Conservation (phyloP, 2,888 invertebrate species). For the Pachliopta kotzebuea region DNA sequence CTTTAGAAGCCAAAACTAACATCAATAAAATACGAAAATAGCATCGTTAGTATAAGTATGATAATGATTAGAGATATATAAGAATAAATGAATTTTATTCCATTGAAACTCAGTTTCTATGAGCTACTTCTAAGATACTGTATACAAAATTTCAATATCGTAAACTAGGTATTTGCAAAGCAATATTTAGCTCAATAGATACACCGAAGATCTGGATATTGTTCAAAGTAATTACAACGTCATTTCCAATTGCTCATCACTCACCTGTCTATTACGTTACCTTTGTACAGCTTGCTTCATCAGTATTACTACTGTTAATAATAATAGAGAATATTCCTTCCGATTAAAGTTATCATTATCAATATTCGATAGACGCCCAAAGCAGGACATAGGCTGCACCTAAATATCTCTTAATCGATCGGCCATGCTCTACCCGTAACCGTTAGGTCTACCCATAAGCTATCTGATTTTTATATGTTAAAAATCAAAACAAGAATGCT, state of each 20-base stretch:
- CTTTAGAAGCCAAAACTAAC: not conserved
- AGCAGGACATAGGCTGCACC: too few relatives aligned
- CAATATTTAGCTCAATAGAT: constrained; percentile 1
- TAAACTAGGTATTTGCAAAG: not conserved
- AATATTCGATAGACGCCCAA: not conserved
- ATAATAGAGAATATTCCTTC: not conserved
- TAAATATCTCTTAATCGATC: too few relatives aligned
- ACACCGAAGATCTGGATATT: constrained; percentile 1
- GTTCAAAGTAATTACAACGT: constrained; percentile 9
- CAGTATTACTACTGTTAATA: not conserved
- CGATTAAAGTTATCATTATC: not conserved
- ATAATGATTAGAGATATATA: not conserved
- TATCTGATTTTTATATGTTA: too few relatives aligned
- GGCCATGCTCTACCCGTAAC: too few relatives aligned
- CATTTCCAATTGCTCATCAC: constrained; percentile 3
- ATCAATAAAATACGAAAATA: not conserved
- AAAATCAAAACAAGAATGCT: too few relatives aligned
- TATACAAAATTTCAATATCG: not conserved
- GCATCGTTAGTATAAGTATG: not conserved
- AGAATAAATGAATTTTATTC: not conserved
- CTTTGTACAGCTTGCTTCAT: not conserved
- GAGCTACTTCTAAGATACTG: not conserved
- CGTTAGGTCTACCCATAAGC: too few relatives aligned
- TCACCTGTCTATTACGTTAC: not conserved
- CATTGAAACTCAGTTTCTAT: not conserved